Evolutionary conservation across 2,797 vertebrate genomes (phyloP).

Genomic region (Florisuga fusca): DNA sequence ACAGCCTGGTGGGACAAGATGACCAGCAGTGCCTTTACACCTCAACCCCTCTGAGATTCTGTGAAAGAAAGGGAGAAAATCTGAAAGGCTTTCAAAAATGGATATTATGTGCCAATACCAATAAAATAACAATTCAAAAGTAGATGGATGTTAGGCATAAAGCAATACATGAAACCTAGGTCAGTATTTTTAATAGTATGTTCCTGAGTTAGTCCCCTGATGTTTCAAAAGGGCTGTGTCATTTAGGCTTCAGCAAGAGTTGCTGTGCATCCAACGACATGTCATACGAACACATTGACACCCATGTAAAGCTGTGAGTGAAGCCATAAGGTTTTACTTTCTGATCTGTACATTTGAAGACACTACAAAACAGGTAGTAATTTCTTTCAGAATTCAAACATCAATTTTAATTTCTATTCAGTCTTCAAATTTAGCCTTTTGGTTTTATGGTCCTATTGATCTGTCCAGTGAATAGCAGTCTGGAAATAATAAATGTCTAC

Average conservation of each 20-base stretch:
- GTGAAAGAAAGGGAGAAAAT: not conserved
- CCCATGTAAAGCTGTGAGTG: not conserved
- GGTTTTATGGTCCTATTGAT: not conserved
- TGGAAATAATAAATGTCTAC: not conserved
- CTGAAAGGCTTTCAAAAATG: not conserved
- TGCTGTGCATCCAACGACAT: not conserved
- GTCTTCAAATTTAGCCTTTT: not conserved
- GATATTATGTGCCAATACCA: not conserved
- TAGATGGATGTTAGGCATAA: not conserved
- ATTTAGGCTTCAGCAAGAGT: not conserved
- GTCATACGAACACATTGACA: not conserved
- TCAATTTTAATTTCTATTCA: not conserved
- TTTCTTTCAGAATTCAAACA: not conserved
- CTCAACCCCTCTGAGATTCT: not conserved
- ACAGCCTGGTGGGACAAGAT: not conserved
- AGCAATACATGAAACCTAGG: not conserved
- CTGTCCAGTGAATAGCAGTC: not conserved
- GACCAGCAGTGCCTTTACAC: not conserved
- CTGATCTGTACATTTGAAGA: not conserved
- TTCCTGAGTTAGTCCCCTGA: not conserved
- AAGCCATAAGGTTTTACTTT: not conserved
- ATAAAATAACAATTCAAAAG: not conserved
- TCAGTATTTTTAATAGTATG: not conserved
- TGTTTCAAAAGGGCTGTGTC: not conserved
- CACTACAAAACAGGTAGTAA: not conserved